Evolutionary conservation across 2,888 invertebrate species (phyloP).

Genomic region (Ophioninae sp.): DNA sequence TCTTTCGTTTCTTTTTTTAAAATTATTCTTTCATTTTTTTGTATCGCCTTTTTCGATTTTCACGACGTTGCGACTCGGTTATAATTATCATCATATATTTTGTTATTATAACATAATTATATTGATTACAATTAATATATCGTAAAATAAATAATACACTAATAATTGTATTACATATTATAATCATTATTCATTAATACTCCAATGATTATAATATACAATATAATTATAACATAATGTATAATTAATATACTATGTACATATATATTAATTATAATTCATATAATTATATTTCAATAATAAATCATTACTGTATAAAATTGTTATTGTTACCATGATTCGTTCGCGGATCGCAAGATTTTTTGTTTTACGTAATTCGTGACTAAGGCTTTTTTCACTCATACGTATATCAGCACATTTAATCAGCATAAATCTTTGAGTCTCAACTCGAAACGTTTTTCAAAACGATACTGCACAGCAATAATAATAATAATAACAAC

Average conservation of each 20-base stretch:
- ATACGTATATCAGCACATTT: background rate
- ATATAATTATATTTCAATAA: too few relatives aligned
- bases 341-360: background rate
- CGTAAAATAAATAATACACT: too few relatives aligned
- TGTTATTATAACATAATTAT: background rate
- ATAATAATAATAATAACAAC: background rate
- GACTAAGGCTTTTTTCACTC: background rate
- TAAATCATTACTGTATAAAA: background rate
- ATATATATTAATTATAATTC: too few relatives aligned
- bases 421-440: conserved; percentile 2
- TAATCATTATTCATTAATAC: too few relatives aligned
- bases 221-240: background rate
- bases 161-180: too few relatives aligned
- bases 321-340: background rate
- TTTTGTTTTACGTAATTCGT: background rate
- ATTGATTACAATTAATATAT: too few relatives aligned
- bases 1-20: background rate
- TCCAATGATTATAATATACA: background rate
- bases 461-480: conserved; percentile 1
- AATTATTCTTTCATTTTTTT: background rate
- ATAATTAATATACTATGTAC: background rate
- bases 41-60: background rate
- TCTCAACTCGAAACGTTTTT: background rate
- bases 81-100: background rate
- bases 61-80: background rate